Evolutionary conservation across 2,888 invertebrate species (phyloP).

Genomic region (Graphium colonna): DNA sequence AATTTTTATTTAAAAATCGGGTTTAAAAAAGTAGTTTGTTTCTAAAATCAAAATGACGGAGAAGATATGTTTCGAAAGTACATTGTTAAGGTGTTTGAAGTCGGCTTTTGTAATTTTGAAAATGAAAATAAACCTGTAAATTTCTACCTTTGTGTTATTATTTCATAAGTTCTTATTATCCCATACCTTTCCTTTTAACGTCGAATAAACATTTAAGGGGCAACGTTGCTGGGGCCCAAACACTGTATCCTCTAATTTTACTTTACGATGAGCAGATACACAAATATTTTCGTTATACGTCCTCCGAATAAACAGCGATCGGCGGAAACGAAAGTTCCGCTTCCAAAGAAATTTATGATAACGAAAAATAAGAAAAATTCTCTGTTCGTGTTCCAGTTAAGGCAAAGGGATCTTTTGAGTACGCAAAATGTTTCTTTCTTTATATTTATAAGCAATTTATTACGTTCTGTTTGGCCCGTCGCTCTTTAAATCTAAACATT

Average conservation of each 20-base stretch:
- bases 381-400: constrained; percentile 11
- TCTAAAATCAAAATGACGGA: too few relatives aligned
- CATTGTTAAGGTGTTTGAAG: too few relatives aligned
- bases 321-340: constrained; percentile 35
- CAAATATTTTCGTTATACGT: constrained; percentile 32
- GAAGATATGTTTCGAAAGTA: too few relatives aligned
- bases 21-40: too few relatives aligned
- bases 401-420: constrained; percentile 3
- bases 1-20: too few relatives aligned
- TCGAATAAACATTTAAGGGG: constrained; percentile 5
- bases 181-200: too few relatives aligned
- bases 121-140: too few relatives aligned
- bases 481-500: background rate
- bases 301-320: constrained; percentile 30
- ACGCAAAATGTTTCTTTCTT: background rate
- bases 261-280: constrained; percentile 26
- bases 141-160: too few relatives aligned
- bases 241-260: constrained; percentile 21
- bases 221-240: background rate
- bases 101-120: too few relatives aligned
- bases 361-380: constrained; percentile 28
- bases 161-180: too few relatives aligned
- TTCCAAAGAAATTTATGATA: constrained; percentile 37
- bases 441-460: background rate
- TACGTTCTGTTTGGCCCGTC: constrained; percentile 1